Evolutionary conservation across 2,797 vertebrate genomes (phyloP).

Genomic region (Pangasius macronema): DNA sequence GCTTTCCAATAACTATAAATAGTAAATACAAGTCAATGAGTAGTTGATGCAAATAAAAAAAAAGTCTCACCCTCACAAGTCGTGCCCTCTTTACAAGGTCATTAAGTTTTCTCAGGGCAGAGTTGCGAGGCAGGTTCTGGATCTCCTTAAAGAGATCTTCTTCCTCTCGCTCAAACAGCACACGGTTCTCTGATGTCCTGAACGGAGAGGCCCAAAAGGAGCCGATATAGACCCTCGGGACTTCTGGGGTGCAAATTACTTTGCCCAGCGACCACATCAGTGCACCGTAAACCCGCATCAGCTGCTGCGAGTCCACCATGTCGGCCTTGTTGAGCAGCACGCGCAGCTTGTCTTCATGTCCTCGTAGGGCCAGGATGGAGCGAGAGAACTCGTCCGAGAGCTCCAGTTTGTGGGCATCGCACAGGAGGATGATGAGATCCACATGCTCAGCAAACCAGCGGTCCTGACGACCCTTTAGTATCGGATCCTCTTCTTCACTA

Average conservation of each 20-base stretch:
- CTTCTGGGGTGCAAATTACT: slow-evolving; percentile 90
- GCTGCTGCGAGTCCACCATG: slow-evolving; percentile 92
- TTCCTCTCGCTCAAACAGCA: slow-evolving; percentile 90
- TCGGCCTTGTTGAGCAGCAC: slow-evolving; percentile 96
- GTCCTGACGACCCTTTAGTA: too few relatives aligned
- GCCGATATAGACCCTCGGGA: slow-evolving; percentile 91
- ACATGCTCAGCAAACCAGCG: slow-evolving; percentile 93
- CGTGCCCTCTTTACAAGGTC: slow-evolving; percentile 91
- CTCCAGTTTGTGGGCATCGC: slow-evolving; percentile 94
- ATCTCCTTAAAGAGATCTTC: slow-evolving; percentile 90
- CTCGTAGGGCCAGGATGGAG: slow-evolving; percentile 86
- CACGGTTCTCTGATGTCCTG: slow-evolving; percentile 83
- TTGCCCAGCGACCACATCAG: slow-evolving; percentile 96
- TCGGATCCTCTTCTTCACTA: too few relatives aligned
- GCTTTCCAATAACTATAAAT: background rate
- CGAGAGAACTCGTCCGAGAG: slow-evolving; percentile 93
- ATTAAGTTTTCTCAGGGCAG: slow-evolving; percentile 89
- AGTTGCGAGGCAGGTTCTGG: slow-evolving; percentile 88
- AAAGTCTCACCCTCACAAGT: slow-evolving; percentile 83
- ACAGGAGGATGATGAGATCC: slow-evolving; percentile 92
- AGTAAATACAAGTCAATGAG: background rate
- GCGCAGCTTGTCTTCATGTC: slow-evolving; percentile 94
- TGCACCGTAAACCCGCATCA: slow-evolving; percentile 93
- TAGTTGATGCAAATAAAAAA: background rate
- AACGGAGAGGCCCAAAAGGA: slow-evolving; percentile 94